Conservation (phyloP, 2,797 vertebrate genomes). For the Erithacus rubecula region DNA sequence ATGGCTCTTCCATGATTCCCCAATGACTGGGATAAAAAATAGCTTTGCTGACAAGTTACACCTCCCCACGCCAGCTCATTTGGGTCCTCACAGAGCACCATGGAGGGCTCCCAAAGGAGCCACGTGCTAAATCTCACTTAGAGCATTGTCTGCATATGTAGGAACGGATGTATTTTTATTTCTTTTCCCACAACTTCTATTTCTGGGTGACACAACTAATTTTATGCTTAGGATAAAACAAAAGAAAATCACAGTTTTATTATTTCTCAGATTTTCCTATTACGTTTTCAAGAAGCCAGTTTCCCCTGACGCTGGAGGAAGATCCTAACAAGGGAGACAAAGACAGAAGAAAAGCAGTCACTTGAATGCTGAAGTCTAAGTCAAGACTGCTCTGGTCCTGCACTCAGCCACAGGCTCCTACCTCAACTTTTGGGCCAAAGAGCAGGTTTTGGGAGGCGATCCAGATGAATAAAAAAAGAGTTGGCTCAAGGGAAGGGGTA, state of each 20-base stretch:
- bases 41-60: not conserved
- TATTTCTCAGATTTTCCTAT: slow-evolving; percentile 55
- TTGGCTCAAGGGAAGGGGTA: not conserved
- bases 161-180: slow-evolving; percentile 41
- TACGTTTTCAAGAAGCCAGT: not conserved
- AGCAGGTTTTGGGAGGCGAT: not conserved
- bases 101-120: not conserved
- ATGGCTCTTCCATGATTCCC: not conserved
- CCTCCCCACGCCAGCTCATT: not conserved
- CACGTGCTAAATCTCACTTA: not conserved
- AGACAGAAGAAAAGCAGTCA: not conserved
- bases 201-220: slow-evolving; percentile 41
- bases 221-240: slow-evolving; percentile 52
- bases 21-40: not conserved
- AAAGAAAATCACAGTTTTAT: slow-evolving; percentile 55
- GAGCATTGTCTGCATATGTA: slow-evolving; percentile 31
- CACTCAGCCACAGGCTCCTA: not conserved
- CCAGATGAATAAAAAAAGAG: not conserved
- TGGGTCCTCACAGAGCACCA: not conserved
- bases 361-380: not conserved
- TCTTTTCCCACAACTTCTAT: slow-evolving; percentile 59
- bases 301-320: not conserved
- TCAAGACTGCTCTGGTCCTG: not conserved
- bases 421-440: not conserved
- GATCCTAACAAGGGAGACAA: not conserved